Evolutionary conservation across 2,113 vertebrate genomes (phyloP), one percentile per base, ranked within the genome.

Genomic region (Todiramphus saurophagus): DNA sequence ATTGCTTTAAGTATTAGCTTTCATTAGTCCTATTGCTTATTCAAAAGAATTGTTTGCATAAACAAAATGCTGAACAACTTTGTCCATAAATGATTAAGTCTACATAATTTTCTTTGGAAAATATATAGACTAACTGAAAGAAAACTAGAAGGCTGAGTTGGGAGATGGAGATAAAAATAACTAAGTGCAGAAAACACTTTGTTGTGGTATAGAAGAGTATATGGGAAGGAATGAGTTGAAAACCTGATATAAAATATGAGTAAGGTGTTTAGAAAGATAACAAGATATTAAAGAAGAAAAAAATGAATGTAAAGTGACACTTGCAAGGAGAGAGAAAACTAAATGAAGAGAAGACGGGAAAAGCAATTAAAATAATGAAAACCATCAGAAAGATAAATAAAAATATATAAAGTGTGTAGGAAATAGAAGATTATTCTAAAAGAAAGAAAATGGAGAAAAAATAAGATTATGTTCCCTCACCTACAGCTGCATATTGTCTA

Each of bases 221-320:
- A 46, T 60, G 3, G 24, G n/a, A n/a, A 84, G 3, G 7, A 5
- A 25, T 76, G 15, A 83, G 1, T 0, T 5, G n/a, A 35, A 81
- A 94, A 67, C 27, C 5, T 55, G 25, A 16, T 44, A 51, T 24
- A 11, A 77, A 91, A 30, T 74, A 23, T 3, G 4, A 84, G 24
- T 72, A 73, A 79, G 2, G 1, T 66, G 7, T 53, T 72, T 59
- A 72, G 11, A 9, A 55, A 77, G 28, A 35, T 4, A 15, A 50
- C 5, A 77, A 74, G 13, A 75, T 53, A 28, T 53, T 19, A 56
- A 56, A 56, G 30, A 58, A 59, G 1, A 55, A 81, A 78, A 3
- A 79, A 81, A 33, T 7, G 4, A 23, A 88, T 62, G 1, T 55
- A 55, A 53, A 66, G 6, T 16, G 5, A 0, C 0, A 35, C 53